Evolutionary conservation across 2,113 vertebrate species (phyloP), one percentile per base, ranked within the genome.

Genomic region (Aepyceros melampus): DNA sequence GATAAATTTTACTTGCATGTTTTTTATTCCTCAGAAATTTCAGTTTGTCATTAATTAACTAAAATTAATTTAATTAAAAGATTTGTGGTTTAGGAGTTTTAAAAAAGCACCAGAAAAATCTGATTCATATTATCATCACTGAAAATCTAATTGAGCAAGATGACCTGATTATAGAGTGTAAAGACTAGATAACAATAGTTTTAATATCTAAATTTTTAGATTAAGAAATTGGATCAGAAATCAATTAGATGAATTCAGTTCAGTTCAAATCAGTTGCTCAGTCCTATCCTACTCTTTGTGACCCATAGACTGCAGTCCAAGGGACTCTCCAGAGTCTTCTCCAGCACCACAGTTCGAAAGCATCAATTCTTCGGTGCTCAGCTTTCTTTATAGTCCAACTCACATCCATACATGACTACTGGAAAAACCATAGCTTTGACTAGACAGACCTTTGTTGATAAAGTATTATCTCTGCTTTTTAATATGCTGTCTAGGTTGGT

Each of bases 81-180:
- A 78, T 89, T 45, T 91, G 33, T 87, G 81, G 31, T 7, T 81
- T 94, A 86, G 4, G 3, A 5, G 10, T 33, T 91, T 96, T 27
- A 89, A 60, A 94, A n/a, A 76, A 71, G 56, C 55, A 5, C 19
- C 51, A 92, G 45, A 71, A 85, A 94, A 95, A 85, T 83, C 7
- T 78, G 82, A 29, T 64, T 82, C 29, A 51, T 87, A 67, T 88
- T 92, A 83, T 74, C 49, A 14, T 89, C 29, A 74, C 49, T 88
- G 58, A 91, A 94, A 86, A 94, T 67, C 29, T 96, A 87, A 60
- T 79, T 89, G 17, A 92, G 95, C 40, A 95, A 92, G 51, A 91
- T 93, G 47, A 62, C 29, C 60, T 49, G 4, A 31, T 3, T 51
- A 12, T 88, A 84, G 7, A 74, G 8, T 49, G 36, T 55, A 74